Base-by-base conservation (phyloP, 2,797 vertebrate species). In the Heterohyrax brucei region DNA sequence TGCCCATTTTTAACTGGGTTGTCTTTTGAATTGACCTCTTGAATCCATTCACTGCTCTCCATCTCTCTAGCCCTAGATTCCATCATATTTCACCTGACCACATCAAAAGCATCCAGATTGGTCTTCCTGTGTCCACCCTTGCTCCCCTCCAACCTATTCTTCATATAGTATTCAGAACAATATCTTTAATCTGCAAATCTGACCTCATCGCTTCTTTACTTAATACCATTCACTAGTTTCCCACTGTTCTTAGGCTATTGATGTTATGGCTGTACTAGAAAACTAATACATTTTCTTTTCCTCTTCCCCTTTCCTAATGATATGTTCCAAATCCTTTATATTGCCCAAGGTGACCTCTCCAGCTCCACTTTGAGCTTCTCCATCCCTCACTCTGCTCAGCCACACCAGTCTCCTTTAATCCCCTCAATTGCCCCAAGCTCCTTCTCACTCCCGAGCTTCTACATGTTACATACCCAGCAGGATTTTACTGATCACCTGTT, bases 101-200 rank as follows among this genome's bases (percentile, higher is more conserved):
- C 44, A 66, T 13, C 1, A 9, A 59, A 61, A 24, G 16, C 39
- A 46, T 46, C 18, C 39, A 10, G 30, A 44, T 16, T 33, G 18
- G 44, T 14, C 44, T 59, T 86, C 73, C 16, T 44, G 2, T 33
- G 14, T 24, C 83, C 4, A 33, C 12, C 56, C 28, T 48, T 83
- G 39, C 56, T 93, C 14, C 64, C 9, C 82, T 62, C 53, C 48
- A 64, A 81, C 30, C 48, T 80, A 9, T 19, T 80, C 13, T 56
- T 83, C 78, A 56, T 39, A 83, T 0, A 44, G n/a, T 8, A 92
- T 18, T 9, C 16, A 79, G 48, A 79, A 86, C 53, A 70, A 33
- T 92, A 75, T 78, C 61, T 96, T 94, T 12, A 75, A 86, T 48
- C 12, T 87, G 7, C 28, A 94, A 46, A 91, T 87, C 26, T 68